Conservation (phyloP, 2,888 invertebrate genomes). For the Aplocera efformata region DNA sequence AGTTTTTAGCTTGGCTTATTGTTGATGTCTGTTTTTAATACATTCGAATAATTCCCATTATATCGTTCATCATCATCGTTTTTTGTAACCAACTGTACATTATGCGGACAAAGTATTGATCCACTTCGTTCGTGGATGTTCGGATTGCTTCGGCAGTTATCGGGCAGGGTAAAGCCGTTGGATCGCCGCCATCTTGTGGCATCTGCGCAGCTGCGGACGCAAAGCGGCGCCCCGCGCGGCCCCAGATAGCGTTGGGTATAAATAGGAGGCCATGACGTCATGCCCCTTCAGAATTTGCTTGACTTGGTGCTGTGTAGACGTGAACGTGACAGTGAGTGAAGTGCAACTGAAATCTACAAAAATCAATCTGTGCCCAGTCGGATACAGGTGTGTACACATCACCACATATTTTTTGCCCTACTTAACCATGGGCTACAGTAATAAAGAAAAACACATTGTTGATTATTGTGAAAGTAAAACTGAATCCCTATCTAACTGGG, state of each 20-base stretch:
- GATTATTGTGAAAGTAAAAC: conserved; percentile 80
- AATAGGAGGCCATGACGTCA: conserved; percentile 58
- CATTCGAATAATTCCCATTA: too few species aligned
- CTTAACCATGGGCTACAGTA: conserved; percentile 67
- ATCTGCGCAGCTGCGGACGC: conserved; percentile 54
- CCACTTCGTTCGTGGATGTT: conserved; percentile 23
- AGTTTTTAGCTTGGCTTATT: too few species aligned
- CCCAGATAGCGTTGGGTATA: conserved; percentile 49
- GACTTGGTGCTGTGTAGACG: conserved; percentile 52
- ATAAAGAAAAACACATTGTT: conserved; percentile 67
- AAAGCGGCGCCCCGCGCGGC: conserved; percentile 37
- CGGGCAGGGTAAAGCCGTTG: conserved; percentile 23
- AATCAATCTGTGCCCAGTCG: conserved; percentile 63
- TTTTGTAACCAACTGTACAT: conserved; percentile 5
- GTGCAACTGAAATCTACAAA: conserved; percentile 53
- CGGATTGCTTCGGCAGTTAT: conserved; percentile 30
- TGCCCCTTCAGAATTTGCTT: conserved; percentile 47
- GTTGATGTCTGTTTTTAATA: too few species aligned
- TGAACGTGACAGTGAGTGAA: conserved; percentile 61
- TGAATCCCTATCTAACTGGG: conserved; percentile 82
- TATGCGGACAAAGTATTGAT: conserved; percentile 23
- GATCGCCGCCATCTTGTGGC: conserved; percentile 60
- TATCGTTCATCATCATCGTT: not conserved
- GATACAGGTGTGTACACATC: conserved; percentile 76
- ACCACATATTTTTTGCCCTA: conserved; percentile 55